phyloP scores from a whole-genome alignment of 1,140 invertebrate species.

The Samia ricini region DNA sequence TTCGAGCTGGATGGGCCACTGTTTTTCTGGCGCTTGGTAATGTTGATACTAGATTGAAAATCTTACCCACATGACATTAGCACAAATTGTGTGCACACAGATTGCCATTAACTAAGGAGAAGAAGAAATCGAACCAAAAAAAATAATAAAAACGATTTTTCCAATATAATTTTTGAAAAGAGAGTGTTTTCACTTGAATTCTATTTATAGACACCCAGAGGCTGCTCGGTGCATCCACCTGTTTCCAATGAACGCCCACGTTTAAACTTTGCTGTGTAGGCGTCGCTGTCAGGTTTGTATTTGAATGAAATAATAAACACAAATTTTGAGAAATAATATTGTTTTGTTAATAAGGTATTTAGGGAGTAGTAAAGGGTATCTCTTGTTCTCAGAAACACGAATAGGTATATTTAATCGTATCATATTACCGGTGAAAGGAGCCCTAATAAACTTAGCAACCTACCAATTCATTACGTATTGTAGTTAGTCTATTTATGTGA shows the following conservation, averaged over 20 bases:
- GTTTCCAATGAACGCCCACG: conserved; percentile 25
- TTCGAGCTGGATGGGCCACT: no score
- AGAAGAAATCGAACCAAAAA: no score
- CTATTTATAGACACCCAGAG: conserved; percentile 7
- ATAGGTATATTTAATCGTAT: neutral
- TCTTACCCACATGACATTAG: no score
- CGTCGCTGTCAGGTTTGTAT: conserved; percentile 13
- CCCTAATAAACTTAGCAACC: neutral
- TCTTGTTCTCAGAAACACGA: neutral
- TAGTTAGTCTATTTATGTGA: neutral
- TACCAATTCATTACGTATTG: neutral
- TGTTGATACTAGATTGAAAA: no score
- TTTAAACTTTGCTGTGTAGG: neutral
- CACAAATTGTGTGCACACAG: no score
- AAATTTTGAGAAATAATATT: conserved; percentile 3
- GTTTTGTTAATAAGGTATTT: neutral
- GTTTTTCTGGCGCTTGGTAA: no score
- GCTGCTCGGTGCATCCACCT: conserved; percentile 20
- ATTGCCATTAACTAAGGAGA: no score
- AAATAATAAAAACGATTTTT: neutral
- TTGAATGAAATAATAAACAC: conserved; percentile 8
- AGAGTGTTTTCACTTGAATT: neutral
- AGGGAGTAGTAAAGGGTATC: neutral
- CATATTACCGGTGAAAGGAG: neutral
- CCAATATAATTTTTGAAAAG: neutral